Evolutionary conservation across 2,113 vertebrate species (phyloP), one percentile per base, ranked within the genome.

Genomic region (Pardalotus punctatus): DNA sequence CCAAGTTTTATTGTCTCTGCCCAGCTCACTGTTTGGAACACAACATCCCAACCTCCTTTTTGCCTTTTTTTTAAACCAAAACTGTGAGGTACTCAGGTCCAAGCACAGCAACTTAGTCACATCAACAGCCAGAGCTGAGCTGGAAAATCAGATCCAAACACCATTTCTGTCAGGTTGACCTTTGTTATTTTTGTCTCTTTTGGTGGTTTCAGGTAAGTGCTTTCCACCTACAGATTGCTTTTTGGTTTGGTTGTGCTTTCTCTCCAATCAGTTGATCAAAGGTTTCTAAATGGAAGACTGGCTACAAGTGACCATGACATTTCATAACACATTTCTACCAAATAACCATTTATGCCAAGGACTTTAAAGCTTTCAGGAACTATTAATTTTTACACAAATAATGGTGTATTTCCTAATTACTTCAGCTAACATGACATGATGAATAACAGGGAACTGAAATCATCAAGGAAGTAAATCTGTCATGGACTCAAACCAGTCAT

Each of bases 381-480:
- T 48, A 86, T 50, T 90, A 84, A 31, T 81, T 92, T 95, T 96
- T 93, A 86, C 86, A 93, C 51, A 78, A 90, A 86, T 64, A 84
- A 67, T 64, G 38, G 40, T 88, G n/a, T 36, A 91, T 91, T 94
- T 88, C 53, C n/a, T 64, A 93, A 81, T 91, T 81, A 70, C 40
- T 73, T 81, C 51, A 71, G 47, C 45, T 80, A 77, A 77, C 33
- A 33, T 85, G 70, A 87, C 57, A 87, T n/a, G 60, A 64, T 81
- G 67, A 95, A 88, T 95, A 88, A 71, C 42, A 86, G 40, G 60
- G 57, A 90, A 86, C 51, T 88, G 90, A 96, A 96, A 78, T 94
- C 43, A 78, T 77, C 36, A 23, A 81, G 82, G 64, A 93, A 93
- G n/a, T 78, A 86, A 88, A 78, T 92, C 12, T 93, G 15, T 83